phyloP scores from a whole-genome alignment of 2,888 invertebrate species.

The Rosalia funebris region DNA sequence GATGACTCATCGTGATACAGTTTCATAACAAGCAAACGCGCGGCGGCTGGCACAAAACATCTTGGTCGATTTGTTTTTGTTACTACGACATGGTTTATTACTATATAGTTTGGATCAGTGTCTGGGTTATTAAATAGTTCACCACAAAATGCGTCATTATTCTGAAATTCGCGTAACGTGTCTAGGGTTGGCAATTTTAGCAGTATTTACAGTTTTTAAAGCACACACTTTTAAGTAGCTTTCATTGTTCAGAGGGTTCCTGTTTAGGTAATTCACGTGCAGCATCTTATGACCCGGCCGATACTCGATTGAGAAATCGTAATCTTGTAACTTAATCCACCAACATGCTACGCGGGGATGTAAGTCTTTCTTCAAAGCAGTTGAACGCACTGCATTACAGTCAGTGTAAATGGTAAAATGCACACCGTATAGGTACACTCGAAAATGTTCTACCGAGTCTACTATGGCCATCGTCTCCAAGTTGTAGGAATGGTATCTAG shows the following conservation, averaged over 20 bases:
- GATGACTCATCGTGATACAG: too few relatives aligned
- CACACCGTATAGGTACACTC: constrained; percentile 40
- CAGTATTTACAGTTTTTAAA: background rate
- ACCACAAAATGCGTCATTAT: constrained; percentile 5
- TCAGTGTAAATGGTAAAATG: constrained; percentile 49
- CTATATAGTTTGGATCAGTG: constrained; percentile 4
- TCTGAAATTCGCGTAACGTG: constrained; percentile 12
- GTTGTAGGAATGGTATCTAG: constrained; percentile 42
- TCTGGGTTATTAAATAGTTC: constrained; percentile 11
- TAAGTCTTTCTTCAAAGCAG: constrained; percentile 34
- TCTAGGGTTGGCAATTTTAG: background rate
- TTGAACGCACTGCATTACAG: constrained; percentile 42
- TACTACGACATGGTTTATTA: constrained; percentile 19
- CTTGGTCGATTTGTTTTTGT: constrained; percentile 10
- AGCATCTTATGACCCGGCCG: constrained; percentile 41
- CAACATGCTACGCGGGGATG: constrained; percentile 43
- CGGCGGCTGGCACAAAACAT: constrained; percentile 31
- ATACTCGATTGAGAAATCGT: constrained; percentile 45
- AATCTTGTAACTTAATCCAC: constrained; percentile 46
- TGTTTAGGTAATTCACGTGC: constrained; percentile 44
- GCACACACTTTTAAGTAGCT: constrained; percentile 5
- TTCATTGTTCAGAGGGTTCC: constrained; percentile 32
- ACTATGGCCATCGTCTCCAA: constrained; percentile 45
- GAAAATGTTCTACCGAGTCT: constrained; percentile 38
- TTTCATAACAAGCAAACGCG: too few relatives aligned